Conservation (phyloP, 2,888 invertebrate genomes). For the Tenthredo notha region DNA sequence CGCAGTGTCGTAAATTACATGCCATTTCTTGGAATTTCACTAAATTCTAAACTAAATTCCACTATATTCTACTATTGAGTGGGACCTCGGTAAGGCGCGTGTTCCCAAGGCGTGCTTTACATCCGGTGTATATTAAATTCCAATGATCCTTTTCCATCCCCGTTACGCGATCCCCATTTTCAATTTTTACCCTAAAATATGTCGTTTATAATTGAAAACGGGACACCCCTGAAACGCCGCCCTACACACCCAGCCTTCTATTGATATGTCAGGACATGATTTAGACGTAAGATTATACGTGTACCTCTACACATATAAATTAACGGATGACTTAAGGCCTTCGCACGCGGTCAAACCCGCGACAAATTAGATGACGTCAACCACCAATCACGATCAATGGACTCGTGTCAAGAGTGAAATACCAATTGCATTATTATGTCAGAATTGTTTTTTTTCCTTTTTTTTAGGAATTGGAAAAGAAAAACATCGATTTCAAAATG, state of each 20-base stretch:
- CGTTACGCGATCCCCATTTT: not conserved
- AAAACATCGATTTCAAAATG: too few species aligned
- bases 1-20: conserved; percentile 39
- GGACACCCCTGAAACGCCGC: not conserved
- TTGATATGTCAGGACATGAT: conserved; percentile 35
- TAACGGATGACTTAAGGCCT: conserved; percentile 24
- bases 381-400: conserved; percentile 29
- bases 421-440: not conserved
- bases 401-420: not conserved
- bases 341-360: not conserved
- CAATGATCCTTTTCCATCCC: conserved; percentile 33
- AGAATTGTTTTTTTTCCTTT: too few species aligned
- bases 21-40: conserved; percentile 33
- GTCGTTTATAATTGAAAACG: conserved; percentile 45
- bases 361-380: conserved; percentile 37
- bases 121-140: conserved; percentile 51
- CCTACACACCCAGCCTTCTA: not conserved
- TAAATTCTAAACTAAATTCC: conserved; percentile 31
- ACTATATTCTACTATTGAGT: conserved; percentile 18
- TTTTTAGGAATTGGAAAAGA: not conserved
- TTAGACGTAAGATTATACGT: not conserved
- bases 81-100: conserved; percentile 16
- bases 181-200: conserved; percentile 45
- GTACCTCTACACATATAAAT: not conserved
- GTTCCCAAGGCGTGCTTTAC: conserved; percentile 43